Evolutionary conservation across 2,888 invertebrate species (phyloP).

Genomic region (Troilus luridus): DNA sequence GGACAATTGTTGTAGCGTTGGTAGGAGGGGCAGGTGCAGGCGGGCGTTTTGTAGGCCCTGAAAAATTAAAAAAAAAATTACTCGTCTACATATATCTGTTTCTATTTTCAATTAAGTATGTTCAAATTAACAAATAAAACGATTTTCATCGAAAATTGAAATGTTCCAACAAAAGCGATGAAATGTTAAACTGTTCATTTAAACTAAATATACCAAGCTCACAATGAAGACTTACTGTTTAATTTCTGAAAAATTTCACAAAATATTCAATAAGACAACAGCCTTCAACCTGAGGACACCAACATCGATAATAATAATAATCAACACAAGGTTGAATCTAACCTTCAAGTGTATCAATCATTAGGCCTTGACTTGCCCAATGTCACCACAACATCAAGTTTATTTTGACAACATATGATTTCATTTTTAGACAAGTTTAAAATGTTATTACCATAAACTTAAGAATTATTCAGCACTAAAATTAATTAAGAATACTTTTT

Average conservation of each 20-base stretch:
- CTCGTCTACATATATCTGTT: background rate
- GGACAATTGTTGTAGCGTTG: background rate
- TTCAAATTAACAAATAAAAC: too few species aligned
- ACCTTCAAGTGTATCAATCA: slow-evolving; percentile 26
- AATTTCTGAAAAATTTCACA: background rate
- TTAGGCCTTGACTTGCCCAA: background rate
- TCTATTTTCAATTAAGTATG: background rate
- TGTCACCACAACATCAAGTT: background rate
- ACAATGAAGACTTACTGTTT: too few species aligned
- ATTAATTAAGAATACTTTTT: background rate
- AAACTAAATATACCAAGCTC: too few species aligned
- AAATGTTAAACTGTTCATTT: too few species aligned
- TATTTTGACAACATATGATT: background rate
- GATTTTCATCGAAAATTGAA: background rate
- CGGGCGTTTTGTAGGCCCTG: background rate
- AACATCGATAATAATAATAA: background rate
- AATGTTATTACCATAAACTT: background rate
- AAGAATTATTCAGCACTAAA: background rate
- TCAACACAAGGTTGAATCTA: background rate
- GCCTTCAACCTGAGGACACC: background rate
- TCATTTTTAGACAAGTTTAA: background rate
- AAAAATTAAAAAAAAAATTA: background rate
- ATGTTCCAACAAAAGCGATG: too few species aligned
- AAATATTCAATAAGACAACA: background rate
- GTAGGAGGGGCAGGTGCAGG: background rate